Evolutionary conservation across 64 coral and sea anemone genomes (phyloP).

Genomic region (Montipora sp.): DNA sequence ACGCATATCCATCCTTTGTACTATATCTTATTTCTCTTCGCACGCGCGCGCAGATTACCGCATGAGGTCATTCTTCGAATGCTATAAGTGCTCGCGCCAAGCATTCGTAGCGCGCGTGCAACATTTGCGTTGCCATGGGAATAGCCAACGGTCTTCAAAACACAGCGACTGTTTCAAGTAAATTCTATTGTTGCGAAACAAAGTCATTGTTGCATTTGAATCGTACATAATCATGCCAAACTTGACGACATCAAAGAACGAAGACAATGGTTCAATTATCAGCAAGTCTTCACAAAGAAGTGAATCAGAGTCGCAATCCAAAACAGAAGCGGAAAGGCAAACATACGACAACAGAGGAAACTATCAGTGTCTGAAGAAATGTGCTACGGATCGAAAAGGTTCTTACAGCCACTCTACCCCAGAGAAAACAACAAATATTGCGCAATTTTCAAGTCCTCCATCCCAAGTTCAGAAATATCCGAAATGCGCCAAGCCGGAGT

Average conservation of each 20-base stretch:
- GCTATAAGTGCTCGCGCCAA: background rate
- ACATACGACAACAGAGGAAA: background rate
- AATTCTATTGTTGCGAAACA: constrained; percentile 46
- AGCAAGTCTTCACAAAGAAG: background rate
- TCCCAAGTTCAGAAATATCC: background rate
- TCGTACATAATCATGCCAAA: constrained; percentile 25
- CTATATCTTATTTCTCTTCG: background rate
- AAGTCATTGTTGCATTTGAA: constrained; percentile 24
- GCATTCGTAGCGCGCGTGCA: constrained; percentile 19
- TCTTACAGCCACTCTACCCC: constrained; percentile 15
- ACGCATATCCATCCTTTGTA: too few relatives aligned
- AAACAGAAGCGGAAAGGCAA: background rate
- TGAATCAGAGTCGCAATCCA: background rate
- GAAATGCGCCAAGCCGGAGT: background rate
- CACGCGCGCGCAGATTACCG: background rate
- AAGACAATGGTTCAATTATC: constrained; percentile 21
- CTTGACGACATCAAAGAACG: constrained; percentile 53
- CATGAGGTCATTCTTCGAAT: background rate
- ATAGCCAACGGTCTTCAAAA: constrained; percentile 33
- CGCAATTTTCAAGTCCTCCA: background rate
- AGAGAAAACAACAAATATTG: background rate
- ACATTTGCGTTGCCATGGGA: constrained; percentile 2
- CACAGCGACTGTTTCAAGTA: constrained; percentile 26
- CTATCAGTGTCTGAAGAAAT: background rate
- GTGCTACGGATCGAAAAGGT: background rate